Evolutionary conservation across 2,113 vertebrate species (phyloP).

Genomic region (Herpailurus yagouaroundi): DNA sequence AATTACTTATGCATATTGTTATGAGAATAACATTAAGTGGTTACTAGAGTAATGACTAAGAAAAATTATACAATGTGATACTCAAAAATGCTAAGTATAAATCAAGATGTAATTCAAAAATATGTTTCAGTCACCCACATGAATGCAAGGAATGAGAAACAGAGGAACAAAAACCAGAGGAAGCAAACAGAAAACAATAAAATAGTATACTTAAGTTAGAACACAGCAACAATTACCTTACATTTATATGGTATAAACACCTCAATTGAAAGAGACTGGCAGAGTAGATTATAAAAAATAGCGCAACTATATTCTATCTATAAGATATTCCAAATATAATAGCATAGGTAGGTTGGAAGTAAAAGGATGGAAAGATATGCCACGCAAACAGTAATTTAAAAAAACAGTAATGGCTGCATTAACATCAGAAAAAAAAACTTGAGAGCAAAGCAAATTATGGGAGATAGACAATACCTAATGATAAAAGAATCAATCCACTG

Average conservation of each 20-base stretch:
- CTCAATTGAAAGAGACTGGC: constrained; percentile 11
- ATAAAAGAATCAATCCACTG: not conserved
- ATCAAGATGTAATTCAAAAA: constrained; percentile 34
- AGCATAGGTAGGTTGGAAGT: constrained; percentile 2
- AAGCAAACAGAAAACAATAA: constrained; percentile 29
- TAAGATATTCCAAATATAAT: constrained; percentile 18
- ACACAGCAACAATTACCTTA: not conserved
- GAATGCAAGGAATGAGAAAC: not conserved
- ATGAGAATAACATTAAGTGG: not conserved
- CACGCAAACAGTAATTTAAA: not conserved
- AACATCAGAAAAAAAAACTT: constrained; percentile 47
- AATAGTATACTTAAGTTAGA: not conserved
- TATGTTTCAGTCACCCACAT: constrained; percentile 5
- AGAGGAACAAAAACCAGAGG: not conserved
- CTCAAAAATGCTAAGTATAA: constrained; percentile 28
- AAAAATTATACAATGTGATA: not conserved
- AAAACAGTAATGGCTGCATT: not conserved
- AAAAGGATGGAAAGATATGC: not conserved
- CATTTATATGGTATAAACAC: not conserved
- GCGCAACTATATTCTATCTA: not conserved
- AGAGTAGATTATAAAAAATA: not conserved
- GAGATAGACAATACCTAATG: constrained; percentile 7
- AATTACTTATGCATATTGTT: not conserved
- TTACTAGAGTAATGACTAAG: not conserved
- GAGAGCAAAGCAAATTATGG: constrained; percentile 24